phyloP scores from a whole-genome alignment of 2,888 invertebrate species.

The Rhabditoides inermis region DNA sequence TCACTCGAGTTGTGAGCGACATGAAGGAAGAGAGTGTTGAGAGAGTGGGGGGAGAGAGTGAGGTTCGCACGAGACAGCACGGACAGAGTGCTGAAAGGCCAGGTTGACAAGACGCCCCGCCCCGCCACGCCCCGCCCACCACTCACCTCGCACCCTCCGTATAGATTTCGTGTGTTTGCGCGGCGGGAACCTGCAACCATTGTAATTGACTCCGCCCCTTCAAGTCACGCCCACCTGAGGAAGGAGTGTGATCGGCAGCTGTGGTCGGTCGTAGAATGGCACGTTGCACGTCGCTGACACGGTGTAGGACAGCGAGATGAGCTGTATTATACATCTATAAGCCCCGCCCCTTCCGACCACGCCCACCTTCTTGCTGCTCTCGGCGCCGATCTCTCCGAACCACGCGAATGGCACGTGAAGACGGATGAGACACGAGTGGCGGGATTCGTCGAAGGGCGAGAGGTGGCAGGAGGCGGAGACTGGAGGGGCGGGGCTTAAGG shows the following conservation, averaged over 20 bases:
- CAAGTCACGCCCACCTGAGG: too few relatives aligned
- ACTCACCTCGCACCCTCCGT: too few relatives aligned
- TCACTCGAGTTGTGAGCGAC: conserved; percentile 15
- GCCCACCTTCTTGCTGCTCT: conserved; percentile 9
- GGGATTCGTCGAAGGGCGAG: conserved; percentile 18
- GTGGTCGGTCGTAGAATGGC: conserved; percentile 29
- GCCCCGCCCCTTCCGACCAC: too few relatives aligned
- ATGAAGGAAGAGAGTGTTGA: conserved; percentile 35
- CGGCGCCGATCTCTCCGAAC: conserved; percentile 26
- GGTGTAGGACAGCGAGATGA: conserved; percentile 25
- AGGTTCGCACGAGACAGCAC: conserved; percentile 30
- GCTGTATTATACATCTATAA: conserved; percentile 10
- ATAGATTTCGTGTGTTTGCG: too few relatives aligned
- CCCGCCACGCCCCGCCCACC: too few relatives aligned
- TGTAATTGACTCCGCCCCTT: too few relatives aligned
- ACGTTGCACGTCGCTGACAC: conserved; percentile 29
- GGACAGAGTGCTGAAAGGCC: conserved; percentile 31
- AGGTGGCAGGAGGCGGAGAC: conserved; percentile 19
- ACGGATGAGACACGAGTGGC: conserved; percentile 36
- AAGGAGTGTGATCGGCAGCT: conserved; percentile 7
- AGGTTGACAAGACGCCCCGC: too few relatives aligned
- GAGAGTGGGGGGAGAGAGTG: conserved; percentile 29
- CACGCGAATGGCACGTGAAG: conserved; percentile 41
- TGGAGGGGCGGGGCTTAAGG: background rate
- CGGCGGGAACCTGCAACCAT: too few relatives aligned